Evolutionary conservation across 2,113 vertebrate species (phyloP).

Genomic region (Raja brachyura): DNA sequence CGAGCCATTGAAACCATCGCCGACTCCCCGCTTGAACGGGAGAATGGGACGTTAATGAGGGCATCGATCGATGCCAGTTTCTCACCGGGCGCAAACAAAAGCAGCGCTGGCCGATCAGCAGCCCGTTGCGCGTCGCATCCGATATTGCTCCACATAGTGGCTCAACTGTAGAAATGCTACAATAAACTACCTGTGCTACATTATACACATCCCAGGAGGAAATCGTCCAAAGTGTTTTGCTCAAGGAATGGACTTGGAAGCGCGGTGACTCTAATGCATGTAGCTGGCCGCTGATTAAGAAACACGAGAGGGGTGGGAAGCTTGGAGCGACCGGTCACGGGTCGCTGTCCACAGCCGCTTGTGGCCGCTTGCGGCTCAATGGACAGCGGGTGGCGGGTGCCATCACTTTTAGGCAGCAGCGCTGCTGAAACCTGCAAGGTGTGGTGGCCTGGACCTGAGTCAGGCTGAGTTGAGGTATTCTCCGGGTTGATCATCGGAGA

Average conservation of each 20-base stretch:
- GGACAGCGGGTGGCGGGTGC: neutral
- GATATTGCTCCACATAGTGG: neutral
- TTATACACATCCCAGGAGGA: neutral
- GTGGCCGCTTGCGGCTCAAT: neutral
- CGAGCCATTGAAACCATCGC: too few relatives aligned
- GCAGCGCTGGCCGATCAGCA: too few relatives aligned
- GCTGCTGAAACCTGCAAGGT: neutral
- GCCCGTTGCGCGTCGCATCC: neutral
- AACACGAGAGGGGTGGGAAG: too few relatives aligned
- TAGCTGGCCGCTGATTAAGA: too few relatives aligned
- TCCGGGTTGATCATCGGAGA: too few relatives aligned
- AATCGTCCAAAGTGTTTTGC: neutral
- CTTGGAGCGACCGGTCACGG: too few relatives aligned
- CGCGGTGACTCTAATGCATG: neutral
- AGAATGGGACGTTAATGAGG: neutral
- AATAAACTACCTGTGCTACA: neutral
- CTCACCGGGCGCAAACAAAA: neutral
- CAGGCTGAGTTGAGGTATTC: constrained; percentile 4
- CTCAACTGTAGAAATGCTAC: neutral
- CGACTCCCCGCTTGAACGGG: neutral
- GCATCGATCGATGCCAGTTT: neutral
- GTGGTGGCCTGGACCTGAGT: neutral
- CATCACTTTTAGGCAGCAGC: neutral
- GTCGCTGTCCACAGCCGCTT: neutral
- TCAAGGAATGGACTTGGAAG: too few relatives aligned